These are phyloP conservation scores for Idaea straminata DNA, from an alignment of 2,888 invertebrate species.

Conservation along the genomic window DNA sequence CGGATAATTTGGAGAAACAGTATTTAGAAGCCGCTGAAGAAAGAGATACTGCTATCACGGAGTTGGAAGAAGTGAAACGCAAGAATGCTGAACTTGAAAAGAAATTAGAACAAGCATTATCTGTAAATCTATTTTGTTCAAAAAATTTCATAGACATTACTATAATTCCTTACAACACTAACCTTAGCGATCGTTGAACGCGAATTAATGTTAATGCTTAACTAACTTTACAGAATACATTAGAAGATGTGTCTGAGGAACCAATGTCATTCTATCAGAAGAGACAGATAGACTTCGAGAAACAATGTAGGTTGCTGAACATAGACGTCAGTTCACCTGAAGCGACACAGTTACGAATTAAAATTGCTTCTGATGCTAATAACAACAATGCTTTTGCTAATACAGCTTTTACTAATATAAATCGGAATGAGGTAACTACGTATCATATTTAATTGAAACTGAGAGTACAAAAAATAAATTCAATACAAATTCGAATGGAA, in stretches of 20 bases:
- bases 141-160: neutral
- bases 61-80: slow-evolving; percentile 89
- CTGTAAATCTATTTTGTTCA: slow-evolving; percentile 55
- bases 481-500: too few species aligned
- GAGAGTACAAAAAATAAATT: neutral
- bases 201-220: slow-evolving; percentile 32
- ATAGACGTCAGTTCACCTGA: slow-evolving; percentile 66
- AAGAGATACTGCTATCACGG: slow-evolving; percentile 86
- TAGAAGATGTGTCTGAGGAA: slow-evolving; percentile 63
- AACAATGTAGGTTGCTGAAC: slow-evolving; percentile 70
- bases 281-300: slow-evolving; percentile 69
- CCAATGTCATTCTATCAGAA: slow-evolving; percentile 73
- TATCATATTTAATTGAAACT: neutral
- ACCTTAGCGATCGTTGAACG: neutral
- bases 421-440: neutral
- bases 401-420: slow-evolving; percentile 48
- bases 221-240: slow-evolving; percentile 62
- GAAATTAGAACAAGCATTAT: slow-evolving; percentile 84
- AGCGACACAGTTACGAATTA: slow-evolving; percentile 56
- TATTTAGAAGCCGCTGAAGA: slow-evolving; percentile 88
- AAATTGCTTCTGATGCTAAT: slow-evolving; percentile 47
- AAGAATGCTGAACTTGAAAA: slow-evolving; percentile 89
- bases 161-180: slow-evolving; percentile 2
- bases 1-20: slow-evolving; percentile 90
- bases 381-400: slow-evolving; percentile 55